These are phyloP conservation scores for Furcula furcula DNA, from an alignment of 2,888 invertebrate genomes.

Conservation along the genomic window DNA sequence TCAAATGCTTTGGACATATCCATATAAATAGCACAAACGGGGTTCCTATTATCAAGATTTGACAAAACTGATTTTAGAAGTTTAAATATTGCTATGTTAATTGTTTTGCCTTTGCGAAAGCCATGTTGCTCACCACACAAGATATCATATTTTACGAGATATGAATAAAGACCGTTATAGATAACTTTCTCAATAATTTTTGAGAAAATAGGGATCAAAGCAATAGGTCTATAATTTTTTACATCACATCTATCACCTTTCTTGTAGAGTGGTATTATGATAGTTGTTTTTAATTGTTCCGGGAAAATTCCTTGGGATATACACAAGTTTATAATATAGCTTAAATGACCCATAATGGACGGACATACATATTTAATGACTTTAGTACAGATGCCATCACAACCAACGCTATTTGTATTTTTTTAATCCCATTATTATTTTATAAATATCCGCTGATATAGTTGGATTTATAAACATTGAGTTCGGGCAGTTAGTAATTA, in stretches of 20 bases:
- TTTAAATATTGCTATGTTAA: background rate
- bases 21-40: slow-evolving; percentile 1
- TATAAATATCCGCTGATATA: too few relatives aligned
- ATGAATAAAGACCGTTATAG: too few relatives aligned
- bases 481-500: background rate
- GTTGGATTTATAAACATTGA: too few relatives aligned
- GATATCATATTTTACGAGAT: too few relatives aligned
- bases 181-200: too few relatives aligned
- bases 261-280: too few relatives aligned
- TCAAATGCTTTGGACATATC: slow-evolving; percentile 3
- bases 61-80: too few relatives aligned
- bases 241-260: too few relatives aligned
- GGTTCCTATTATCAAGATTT: background rate
- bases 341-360: background rate
- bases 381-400: too few relatives aligned
- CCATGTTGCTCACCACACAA: slow-evolving; percentile 9
- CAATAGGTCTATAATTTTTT: too few relatives aligned
- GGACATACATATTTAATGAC: background rate
- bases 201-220: too few relatives aligned
- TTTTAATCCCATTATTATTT: background rate
- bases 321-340: slow-evolving; percentile 1
- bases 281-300: too few relatives aligned
- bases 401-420: background rate
- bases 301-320: background rate
- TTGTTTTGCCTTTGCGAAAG: slow-evolving; percentile 9